Conservation (phyloP, 1,140 invertebrate genomes). For the Temnothorax curvispinosus region DNA sequence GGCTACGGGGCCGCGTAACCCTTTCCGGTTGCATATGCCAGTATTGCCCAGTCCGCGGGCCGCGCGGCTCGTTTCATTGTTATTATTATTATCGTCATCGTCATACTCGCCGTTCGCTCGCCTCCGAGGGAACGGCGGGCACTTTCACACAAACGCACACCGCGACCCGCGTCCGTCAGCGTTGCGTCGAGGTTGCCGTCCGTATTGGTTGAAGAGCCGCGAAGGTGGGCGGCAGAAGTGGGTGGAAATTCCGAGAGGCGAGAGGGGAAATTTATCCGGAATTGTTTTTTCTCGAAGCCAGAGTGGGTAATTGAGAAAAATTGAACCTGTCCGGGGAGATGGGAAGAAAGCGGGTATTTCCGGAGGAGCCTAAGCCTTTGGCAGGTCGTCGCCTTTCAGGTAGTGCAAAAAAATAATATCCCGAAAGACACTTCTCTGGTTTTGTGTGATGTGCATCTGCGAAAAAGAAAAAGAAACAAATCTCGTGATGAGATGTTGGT, state of each 20-base stretch:
- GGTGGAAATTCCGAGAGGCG: neutral
- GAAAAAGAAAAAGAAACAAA: neutral
- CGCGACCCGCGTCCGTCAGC: neutral
- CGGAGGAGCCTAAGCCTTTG: neutral
- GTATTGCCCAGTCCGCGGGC: neutral
- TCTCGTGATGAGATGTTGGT: neutral
- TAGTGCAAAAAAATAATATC: neutral
- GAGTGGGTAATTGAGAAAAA: no score
- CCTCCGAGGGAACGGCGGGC: neutral
- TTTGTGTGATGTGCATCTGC: neutral
- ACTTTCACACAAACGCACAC: neutral
- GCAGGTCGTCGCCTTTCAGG: neutral
- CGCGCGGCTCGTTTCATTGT: neutral
- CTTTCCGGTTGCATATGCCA: slow-evolving; percentile 29
- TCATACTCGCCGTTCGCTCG: neutral
- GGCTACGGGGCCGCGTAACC: slow-evolving; percentile 53
- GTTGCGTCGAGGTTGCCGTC: slow-evolving; percentile 1
- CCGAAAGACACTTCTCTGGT: neutral
- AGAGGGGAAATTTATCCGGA: neutral
- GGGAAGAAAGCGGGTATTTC: neutral
- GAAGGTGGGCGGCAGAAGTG: slow-evolving; percentile 32
- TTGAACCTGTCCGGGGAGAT: neutral
- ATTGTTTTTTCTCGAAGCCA: neutral
- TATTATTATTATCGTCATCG: neutral
- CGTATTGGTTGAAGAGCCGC: slow-evolving; percentile 7